Evolutionary conservation across 2,113 vertebrate genomes (phyloP), one percentile per base, ranked within the genome.

Genomic region (Diphyllodes magnificus): DNA sequence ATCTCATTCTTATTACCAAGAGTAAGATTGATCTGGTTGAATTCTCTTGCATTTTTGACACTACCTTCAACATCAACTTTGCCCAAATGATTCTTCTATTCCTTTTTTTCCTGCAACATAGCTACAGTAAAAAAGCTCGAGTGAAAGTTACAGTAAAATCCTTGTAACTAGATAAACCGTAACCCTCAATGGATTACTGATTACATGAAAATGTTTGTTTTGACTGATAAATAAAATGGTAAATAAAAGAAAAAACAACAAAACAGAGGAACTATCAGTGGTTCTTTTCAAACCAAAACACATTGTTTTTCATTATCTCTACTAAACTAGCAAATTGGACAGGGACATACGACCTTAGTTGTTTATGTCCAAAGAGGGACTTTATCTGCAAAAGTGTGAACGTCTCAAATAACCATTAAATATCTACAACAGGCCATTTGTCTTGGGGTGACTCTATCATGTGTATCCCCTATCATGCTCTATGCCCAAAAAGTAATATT

Each of bases 381-480:
- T 83, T 50, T 88, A 84, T 88, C 87, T 93, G 90, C 80, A 96
- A 92, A 88, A 95, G 82, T 84, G 63, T 96, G 59, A 84, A 88
- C 31, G 13, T 95, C 81, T 95, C 84, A 83, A 95, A 92, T 91
- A 97, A 82, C 68, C 80, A 71, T 83, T 91, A 95, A 94, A 78
- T 88, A 75, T 56, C 69, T 42, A 93, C 86, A 96, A 83, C 59
- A 95, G 80, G 54, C 39, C 72, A 82, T 91, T 95, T 96, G 35
- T 35, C 35, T 35, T 35, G 35, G 35, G 35, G 35, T 35, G 35
- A 35, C 35, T 35, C 35, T 35, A 35, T 35, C 35, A 35, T 35
- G 35, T 35, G 35, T 35, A 35, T 35, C 35, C 35, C 35, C 35
- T 35, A 35, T 35, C 35, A 35, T 35, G 35, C 35, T 35, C 35